Conservation (phyloP, 2,113 vertebrate species). For the Erpornis zantholeuca region DNA sequence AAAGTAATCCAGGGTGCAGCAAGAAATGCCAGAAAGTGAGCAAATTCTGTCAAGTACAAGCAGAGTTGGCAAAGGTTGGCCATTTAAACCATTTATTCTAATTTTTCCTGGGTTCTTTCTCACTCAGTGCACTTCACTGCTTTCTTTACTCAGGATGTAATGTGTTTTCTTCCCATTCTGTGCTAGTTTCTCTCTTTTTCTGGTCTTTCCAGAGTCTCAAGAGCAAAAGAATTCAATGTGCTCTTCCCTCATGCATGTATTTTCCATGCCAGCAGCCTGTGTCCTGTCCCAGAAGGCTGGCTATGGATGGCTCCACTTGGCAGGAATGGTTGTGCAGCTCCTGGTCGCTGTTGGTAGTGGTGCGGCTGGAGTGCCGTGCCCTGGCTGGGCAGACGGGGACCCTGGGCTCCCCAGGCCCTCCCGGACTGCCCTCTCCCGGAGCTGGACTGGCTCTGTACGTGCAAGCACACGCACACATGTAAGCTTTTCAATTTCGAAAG, state of each 20-base stretch:
- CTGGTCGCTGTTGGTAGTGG: accelerated
- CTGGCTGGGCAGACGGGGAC: background rate
- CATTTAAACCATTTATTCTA: background rate
- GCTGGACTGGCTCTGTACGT: background rate
- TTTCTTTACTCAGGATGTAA: background rate
- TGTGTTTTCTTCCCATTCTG: background rate
- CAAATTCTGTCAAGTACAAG: background rate
- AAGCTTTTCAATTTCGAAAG: background rate
- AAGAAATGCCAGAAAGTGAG: background rate
- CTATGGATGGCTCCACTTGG: background rate
- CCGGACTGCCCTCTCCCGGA: accelerated
- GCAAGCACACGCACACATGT: accelerated
- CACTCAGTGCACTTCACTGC: background rate
- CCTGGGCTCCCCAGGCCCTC: background rate
- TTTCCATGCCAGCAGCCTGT: background rate
- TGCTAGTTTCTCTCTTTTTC: background rate
- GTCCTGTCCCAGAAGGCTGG: background rate
- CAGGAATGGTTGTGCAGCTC: background rate
- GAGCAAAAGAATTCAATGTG: background rate
- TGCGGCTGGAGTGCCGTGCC: background rate
- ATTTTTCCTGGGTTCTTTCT: background rate
- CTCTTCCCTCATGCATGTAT: background rate
- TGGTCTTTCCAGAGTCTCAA: background rate
- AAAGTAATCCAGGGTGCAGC: background rate
- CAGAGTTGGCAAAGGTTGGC: background rate